phyloP scores from a whole-genome alignment of 2,888 invertebrate genomes.

The Junonia oenone region DNA sequence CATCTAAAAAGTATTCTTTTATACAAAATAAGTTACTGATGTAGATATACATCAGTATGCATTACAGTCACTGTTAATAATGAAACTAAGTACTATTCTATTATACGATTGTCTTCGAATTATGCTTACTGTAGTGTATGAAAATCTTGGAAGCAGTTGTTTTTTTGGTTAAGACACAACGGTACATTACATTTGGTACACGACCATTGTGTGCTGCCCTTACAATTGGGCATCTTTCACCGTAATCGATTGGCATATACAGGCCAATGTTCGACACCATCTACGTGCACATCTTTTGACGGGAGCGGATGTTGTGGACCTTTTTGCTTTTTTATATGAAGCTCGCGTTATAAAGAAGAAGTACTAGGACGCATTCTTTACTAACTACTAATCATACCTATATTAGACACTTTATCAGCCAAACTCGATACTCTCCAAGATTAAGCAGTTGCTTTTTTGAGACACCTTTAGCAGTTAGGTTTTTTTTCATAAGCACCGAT shows the following conservation, averaged over 20 bases:
- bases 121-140: conserved; percentile 16
- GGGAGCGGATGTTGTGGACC: conserved; percentile 33
- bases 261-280: conserved; percentile 39
- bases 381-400: conserved; percentile 13
- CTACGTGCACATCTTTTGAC: conserved; percentile 36
- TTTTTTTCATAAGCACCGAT: conserved; percentile 20
- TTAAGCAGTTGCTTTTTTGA: conserved; percentile 21
- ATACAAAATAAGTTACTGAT: no score
- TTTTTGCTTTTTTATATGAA: conserved; percentile 34
- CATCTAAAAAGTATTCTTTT: no score
- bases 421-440: conserved; percentile 22
- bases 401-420: conserved; percentile 21
- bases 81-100: background rate
- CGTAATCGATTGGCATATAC: conserved; percentile 33
- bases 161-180: conserved; percentile 30
- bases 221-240: conserved; percentile 29
- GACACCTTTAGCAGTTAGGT: conserved; percentile 20
- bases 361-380: conserved; percentile 31
- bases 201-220: conserved; percentile 15
- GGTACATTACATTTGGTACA: conserved; percentile 33
- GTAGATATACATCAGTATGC: conserved; percentile 26
- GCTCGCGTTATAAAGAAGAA: conserved; percentile 30
- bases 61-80: conserved; percentile 18
- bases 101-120: no score
- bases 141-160: conserved; percentile 32